Evolutionary conservation across 1,140 invertebrate species (phyloP).

Genomic region (Oncopodura yosiiana): DNA sequence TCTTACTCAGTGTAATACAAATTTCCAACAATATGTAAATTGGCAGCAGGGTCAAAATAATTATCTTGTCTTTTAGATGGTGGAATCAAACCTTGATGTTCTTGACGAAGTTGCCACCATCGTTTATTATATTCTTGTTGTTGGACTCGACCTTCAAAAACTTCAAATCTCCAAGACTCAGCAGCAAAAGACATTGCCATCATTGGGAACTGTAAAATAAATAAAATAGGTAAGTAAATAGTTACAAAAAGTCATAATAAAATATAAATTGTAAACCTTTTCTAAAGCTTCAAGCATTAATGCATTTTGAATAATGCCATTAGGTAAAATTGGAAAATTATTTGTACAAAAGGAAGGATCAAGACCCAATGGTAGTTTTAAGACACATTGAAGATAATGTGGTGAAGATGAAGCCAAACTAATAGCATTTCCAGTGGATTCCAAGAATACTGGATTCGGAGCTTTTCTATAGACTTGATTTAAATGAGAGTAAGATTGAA

Average conservation of each 20-base stretch:
- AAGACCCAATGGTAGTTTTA: not conserved
- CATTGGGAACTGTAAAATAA: slow-evolving; percentile 1
- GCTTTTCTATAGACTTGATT: not conserved
- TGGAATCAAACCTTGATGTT: slow-evolving; percentile 40
- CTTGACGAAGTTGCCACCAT: slow-evolving; percentile 42
- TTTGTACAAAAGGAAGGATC: not conserved
- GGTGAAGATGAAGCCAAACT: not conserved
- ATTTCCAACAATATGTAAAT: slow-evolving; percentile 51
- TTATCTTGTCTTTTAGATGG: slow-evolving; percentile 37
- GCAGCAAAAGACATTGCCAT: slow-evolving; percentile 39
- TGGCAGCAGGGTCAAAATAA: slow-evolving; percentile 51
- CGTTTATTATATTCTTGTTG: slow-evolving; percentile 39
- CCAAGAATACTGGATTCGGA: slow-evolving; percentile 59
- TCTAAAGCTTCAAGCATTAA: not conserved
- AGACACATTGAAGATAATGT: not conserved
- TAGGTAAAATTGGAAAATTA: not conserved
- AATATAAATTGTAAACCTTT: not conserved
- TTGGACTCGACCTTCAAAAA: slow-evolving; percentile 39
- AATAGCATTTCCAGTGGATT: slow-evolving; percentile 77
- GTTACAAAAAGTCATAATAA: not conserved
- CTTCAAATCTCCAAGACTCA: slow-evolving; percentile 42
- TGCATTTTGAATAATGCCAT: not conserved
- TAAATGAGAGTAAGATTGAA: slow-evolving; percentile 44
- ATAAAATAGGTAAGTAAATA: not conserved
- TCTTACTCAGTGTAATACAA: slow-evolving; percentile 40